Percentiles rank a stretch among this genome's conserved stretches.
Evolutionary conservation across 92 coral and sea anemone species (phyloP).

Genomic region (Paragorgia papillata): DNA sequence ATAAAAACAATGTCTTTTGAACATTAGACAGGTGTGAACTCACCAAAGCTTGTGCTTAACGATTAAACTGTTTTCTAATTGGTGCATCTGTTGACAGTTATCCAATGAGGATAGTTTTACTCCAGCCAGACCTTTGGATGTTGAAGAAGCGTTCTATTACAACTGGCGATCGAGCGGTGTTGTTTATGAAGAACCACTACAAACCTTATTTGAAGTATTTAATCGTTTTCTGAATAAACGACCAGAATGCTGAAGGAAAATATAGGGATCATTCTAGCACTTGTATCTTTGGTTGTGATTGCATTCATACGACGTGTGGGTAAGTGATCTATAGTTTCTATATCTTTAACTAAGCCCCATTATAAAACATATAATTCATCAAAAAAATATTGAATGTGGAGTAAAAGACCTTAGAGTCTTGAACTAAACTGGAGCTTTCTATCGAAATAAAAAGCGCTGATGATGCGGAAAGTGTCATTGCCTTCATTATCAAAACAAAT

Average conservation of each 20-base stretch:
- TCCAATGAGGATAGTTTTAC: background rate
- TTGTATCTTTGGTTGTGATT: background rate
- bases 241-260: background rate
- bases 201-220: background rate
- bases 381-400: background rate
- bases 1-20: no score
- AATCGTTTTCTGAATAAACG: background rate
- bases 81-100: constrained; percentile 26
- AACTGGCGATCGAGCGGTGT: background rate
- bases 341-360: background rate
- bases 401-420: no score
- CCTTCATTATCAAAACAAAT: background rate
- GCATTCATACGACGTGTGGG: background rate
- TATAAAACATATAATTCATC: background rate
- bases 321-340: background rate
- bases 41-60: constrained; percentile 1
- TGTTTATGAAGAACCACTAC: background rate
- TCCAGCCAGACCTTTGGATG: background rate
- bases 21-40: background rate
- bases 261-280: background rate
- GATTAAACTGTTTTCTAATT: constrained; percentile 18
- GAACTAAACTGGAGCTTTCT: no score
- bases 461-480: no score
- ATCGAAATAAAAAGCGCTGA: background rate
- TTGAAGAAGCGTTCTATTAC: constrained; percentile 19